Conservation (phyloP, 2,888 invertebrate genomes). For the Adelphocoris suturalis region DNA sequence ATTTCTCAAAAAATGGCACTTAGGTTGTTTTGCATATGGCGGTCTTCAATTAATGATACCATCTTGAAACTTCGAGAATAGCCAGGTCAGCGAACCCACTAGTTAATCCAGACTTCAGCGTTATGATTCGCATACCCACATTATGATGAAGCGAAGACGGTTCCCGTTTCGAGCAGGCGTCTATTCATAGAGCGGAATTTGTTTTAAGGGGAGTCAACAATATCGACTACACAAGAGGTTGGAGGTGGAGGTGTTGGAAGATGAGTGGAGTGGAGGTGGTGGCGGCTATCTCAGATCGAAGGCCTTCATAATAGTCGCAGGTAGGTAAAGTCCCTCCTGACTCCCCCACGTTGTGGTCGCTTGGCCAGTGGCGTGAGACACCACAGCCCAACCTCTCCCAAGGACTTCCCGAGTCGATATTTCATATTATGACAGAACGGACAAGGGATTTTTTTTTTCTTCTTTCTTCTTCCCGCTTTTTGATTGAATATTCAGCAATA, state of each 20-base stretch:
- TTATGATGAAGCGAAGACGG: no score
- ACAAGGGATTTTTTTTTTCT: neutral
- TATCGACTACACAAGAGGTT: neutral
- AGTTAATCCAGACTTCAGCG: no score
- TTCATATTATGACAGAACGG: neutral
- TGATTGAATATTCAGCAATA: neutral
- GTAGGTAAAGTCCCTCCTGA: neutral
- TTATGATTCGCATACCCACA: no score
- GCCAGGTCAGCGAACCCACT: no score
- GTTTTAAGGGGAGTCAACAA: neutral
- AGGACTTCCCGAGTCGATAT: conserved; percentile 15
- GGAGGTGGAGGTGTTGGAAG: neutral
- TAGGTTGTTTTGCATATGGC: no score
- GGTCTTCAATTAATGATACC: no score
- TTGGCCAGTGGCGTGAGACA: conserved; percentile 13
- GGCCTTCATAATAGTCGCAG: neutral
- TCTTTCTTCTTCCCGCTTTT: neutral
- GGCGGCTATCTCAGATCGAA: neutral
- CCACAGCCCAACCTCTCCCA: neutral
- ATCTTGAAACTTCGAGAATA: no score
- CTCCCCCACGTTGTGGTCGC: neutral
- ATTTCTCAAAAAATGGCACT: no score
- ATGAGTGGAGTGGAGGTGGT: no score
- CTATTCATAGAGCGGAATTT: neutral
- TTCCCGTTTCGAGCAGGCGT: neutral